Conservation (phyloP, 2,888 invertebrate species). For the Steromphala cineraria region DNA sequence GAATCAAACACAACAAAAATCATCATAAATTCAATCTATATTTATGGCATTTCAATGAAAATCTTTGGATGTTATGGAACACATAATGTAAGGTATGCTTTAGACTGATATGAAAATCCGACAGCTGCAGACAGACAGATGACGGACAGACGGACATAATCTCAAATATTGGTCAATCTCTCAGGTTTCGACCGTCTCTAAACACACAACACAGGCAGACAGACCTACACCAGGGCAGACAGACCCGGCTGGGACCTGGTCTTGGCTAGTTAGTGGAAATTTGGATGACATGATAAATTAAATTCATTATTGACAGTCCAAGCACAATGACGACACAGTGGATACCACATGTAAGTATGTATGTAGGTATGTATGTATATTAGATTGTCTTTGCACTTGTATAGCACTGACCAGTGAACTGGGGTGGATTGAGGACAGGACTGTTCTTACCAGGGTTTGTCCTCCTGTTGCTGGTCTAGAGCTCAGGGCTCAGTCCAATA, state of each 20-base stretch:
- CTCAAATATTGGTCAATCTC: conserved; percentile 8
- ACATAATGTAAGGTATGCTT: neutral
- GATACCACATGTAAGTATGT: neutral
- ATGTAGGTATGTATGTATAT: neutral
- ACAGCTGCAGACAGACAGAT: neutral
- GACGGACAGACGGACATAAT: neutral
- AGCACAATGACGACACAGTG: neutral
- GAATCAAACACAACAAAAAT: neutral
- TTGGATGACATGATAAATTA: neutral
- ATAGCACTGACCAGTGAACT: neutral
- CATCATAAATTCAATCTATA: neutral
- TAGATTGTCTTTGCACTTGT: neutral
- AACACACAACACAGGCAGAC: neutral
- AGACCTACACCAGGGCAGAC: neutral
- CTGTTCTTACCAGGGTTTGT: neutral
- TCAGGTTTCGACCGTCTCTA: neutral
- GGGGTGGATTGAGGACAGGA: neutral
- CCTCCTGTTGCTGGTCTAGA: neutral
- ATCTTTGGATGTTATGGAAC: conserved; percentile 8
- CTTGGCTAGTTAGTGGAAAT: neutral
- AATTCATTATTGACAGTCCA: neutral
- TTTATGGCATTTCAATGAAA: neutral
- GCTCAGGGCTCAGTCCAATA: neutral
- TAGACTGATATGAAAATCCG: neutral
- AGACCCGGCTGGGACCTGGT: neutral